phyloP scores from a whole-genome alignment of 1,140 invertebrate species.

The Euwallacea similis region DNA sequence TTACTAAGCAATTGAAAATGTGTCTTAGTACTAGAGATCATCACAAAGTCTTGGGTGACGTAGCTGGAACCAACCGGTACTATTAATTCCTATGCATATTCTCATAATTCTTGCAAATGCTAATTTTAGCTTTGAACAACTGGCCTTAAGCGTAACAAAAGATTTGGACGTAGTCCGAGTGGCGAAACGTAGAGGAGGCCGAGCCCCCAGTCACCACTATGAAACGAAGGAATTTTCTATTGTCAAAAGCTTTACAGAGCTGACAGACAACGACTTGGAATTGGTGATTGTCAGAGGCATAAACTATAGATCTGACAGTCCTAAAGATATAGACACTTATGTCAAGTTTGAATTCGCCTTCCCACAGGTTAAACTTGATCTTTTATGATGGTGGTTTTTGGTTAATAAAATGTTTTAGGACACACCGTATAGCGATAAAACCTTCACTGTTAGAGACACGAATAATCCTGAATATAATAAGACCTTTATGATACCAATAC shows the following conservation, averaged over 20 bases:
- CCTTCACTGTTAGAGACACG: conserved; percentile 77
- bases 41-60: conserved; percentile 90
- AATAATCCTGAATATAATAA: conserved; percentile 89
- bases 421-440: conserved; percentile 74
- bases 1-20: conserved; percentile 80
- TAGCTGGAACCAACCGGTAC: conserved; percentile 85
- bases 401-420: conserved; percentile 62
- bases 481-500: conserved; percentile 76
- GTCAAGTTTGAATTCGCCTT: conserved; percentile 93
- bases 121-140: conserved; percentile 63
- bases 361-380: conserved; percentile 69
- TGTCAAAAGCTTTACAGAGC: conserved; percentile 90
- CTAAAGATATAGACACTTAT: conserved; percentile 92
- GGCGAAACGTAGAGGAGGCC: conserved; percentile 62
- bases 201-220: conserved; percentile 92
- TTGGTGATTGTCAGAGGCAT: conserved; percentile 84
- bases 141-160: conserved; percentile 80
- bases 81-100: conserved; percentile 26
- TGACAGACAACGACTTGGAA: conserved; percentile 89
- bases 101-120: background rate
- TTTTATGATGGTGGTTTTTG: background rate
- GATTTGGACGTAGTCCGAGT: conserved; percentile 86
- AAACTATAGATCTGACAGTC: conserved; percentile 80
- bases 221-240: conserved; percentile 87
- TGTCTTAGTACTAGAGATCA: conserved; percentile 86